These are phyloP conservation scores for Gymnothorax javanicus DNA, from an alignment of 2,797 vertebrate species.

Conservation along the genomic window DNA sequence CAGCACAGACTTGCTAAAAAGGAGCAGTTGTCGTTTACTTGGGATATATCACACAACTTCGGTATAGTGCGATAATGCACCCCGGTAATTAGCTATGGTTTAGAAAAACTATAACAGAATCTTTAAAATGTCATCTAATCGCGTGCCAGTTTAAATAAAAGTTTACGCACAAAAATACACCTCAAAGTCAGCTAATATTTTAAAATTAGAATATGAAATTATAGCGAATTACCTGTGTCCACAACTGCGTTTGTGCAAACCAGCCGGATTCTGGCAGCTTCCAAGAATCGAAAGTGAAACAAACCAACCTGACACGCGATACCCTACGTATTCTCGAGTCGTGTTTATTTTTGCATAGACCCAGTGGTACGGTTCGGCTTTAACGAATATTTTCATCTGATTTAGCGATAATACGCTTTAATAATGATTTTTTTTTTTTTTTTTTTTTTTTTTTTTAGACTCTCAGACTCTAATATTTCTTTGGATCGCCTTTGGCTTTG, in stretches of 20 bases:
- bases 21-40: not conserved
- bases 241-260: not conserved
- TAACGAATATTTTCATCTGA: too few species aligned
- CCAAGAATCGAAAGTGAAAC: slow-evolving; percentile 8
- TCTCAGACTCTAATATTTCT: too few species aligned
- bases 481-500: too few species aligned
- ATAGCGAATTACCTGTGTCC: not conserved
- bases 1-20: not conserved
- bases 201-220: not conserved
- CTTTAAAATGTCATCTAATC: not conserved
- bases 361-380: too few species aligned
- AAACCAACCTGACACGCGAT: not conserved
- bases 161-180: not conserved
- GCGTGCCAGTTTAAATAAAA: not conserved
- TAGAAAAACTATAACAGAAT: not conserved
- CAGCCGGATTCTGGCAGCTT: not conserved
- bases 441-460: too few species aligned
- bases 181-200: not conserved
- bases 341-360: not conserved
- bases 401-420: too few species aligned
- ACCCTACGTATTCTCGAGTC: not conserved
- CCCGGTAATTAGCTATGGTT: not conserved
- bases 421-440: too few species aligned
- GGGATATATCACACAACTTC: not conserved
- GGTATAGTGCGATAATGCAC: not conserved